A percentile compares a stretch with the other conserved stretches of the same genome.
phyloP scores from a whole-genome alignment of 2,888 invertebrate genomes.

The Tribolium freemani region DNA sequence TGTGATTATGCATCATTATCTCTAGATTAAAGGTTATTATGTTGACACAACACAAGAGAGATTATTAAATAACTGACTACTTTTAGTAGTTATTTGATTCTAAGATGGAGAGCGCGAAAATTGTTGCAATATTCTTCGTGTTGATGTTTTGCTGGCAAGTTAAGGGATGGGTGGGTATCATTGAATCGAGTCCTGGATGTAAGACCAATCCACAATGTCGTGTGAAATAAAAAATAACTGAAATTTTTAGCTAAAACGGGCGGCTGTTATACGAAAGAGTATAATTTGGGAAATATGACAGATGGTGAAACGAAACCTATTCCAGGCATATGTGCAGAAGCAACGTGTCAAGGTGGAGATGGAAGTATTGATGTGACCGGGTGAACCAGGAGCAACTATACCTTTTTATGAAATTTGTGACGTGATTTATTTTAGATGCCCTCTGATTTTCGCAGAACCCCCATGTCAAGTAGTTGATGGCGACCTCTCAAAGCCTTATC shows the following conservation, averaged over 20 bases:
- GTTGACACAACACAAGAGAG: neutral
- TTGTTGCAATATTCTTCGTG: neutral
- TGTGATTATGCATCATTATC: neutral
- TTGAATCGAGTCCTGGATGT: neutral
- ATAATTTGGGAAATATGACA: neutral
- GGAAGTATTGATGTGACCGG: neutral
- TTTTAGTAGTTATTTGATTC: neutral
- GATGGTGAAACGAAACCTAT: neutral
- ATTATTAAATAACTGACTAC: neutral
- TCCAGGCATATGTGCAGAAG: neutral
- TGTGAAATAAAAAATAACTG: neutral
- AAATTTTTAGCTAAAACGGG: neutral
- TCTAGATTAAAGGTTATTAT: neutral
- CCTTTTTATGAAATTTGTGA: neutral
- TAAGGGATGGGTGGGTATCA: neutral
- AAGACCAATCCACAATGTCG: neutral
- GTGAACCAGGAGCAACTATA: neutral
- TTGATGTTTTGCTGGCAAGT: neutral
- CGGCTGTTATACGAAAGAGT: neutral
- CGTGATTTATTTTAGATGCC: conserved; percentile 14
- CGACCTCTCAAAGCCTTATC: conserved; percentile 5
- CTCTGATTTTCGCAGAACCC: neutral
- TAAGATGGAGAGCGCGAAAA: neutral
- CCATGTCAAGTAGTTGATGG: conserved; percentile 5
- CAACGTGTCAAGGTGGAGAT: neutral